Evolutionary conservation across 1,140 invertebrate species (phyloP).

Genomic region (Rhagoletis zephyria): DNA sequence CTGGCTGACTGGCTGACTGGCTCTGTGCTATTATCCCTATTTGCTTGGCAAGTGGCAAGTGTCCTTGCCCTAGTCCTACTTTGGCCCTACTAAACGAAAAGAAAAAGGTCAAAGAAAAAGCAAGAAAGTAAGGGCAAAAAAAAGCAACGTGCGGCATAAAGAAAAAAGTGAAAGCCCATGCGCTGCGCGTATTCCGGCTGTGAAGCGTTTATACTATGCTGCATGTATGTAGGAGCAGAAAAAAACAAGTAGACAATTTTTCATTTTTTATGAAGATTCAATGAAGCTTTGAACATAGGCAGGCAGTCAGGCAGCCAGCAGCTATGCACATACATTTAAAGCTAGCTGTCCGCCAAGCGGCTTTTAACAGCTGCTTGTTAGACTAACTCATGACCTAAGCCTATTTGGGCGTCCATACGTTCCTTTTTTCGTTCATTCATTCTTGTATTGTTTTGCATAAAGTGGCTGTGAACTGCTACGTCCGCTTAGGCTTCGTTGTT

Average conservation of each 20-base stretch:
- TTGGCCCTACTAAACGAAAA: constrained; percentile 39
- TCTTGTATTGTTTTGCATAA: neutral
- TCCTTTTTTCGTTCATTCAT: neutral
- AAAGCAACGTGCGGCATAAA: constrained; percentile 3
- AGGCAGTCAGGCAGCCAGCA: neutral
- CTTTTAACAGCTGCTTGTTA: neutral
- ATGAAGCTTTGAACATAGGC: neutral
- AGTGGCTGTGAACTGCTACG: neutral
- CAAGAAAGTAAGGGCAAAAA: neutral
- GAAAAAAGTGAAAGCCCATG: constrained; percentile 49
- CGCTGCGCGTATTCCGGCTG: neutral
- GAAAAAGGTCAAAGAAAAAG: neutral
- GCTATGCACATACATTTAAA: no score
- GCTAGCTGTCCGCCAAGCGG: neutral
- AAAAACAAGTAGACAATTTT: constrained; percentile 31
- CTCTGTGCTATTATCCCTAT: constrained; percentile 53
- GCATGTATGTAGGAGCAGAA: neutral
- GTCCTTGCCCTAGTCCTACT: constrained; percentile 55
- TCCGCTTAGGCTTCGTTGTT: neutral
- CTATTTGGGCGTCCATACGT: neutral
- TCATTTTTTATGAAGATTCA: constrained; percentile 39
- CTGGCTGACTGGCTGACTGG: neutral
- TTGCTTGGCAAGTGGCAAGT: constrained; percentile 51
- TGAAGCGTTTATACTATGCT: neutral
- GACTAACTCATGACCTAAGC: constrained; percentile 39